Evolutionary conservation across 2,113 vertebrate species (phyloP).

Genomic region (Forbesichthys agassizii): DNA sequence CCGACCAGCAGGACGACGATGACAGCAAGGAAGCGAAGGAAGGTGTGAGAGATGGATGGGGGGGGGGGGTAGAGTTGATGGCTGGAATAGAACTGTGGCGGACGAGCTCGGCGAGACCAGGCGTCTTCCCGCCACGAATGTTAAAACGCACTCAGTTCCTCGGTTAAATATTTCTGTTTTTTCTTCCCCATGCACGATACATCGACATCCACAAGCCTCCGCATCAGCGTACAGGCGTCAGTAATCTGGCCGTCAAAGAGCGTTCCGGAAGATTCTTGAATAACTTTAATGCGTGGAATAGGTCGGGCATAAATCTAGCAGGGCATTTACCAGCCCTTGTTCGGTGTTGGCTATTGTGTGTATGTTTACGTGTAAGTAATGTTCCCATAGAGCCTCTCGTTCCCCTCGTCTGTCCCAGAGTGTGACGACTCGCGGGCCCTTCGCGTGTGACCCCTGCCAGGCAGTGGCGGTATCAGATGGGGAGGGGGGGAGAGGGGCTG

Average conservation of each 20-base stretch:
- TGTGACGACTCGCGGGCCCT: slow-evolving; percentile 38
- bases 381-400: slow-evolving; percentile 7
- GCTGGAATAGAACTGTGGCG: neutral
- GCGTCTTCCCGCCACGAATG: neutral
- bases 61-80: neutral
- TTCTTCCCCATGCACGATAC: neutral
- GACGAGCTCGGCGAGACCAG: neutral
- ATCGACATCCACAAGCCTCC: neutral
- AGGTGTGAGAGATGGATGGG: slow-evolving; percentile 70
- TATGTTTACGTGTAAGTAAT: too few species aligned
- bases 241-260: neutral
- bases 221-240: neutral
- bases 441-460: slow-evolving; percentile 66
- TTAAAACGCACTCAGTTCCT: neutral
- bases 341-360: too few species aligned
- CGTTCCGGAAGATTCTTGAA: too few species aligned
- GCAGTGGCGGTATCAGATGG: slow-evolving; percentile 57
- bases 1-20: slow-evolving; percentile 85
- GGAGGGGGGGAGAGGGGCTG: slow-evolving; percentile 31
- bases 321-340: neutral
- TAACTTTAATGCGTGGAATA: neutral
- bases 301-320: neutral
- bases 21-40: slow-evolving; percentile 88
- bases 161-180: too few species aligned
- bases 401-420: slow-evolving; percentile 15